Evolutionary conservation across 2,113 vertebrate genomes (phyloP), one percentile per base, ranked within the genome.

Genomic region (Hippocampus abdominalis): DNA sequence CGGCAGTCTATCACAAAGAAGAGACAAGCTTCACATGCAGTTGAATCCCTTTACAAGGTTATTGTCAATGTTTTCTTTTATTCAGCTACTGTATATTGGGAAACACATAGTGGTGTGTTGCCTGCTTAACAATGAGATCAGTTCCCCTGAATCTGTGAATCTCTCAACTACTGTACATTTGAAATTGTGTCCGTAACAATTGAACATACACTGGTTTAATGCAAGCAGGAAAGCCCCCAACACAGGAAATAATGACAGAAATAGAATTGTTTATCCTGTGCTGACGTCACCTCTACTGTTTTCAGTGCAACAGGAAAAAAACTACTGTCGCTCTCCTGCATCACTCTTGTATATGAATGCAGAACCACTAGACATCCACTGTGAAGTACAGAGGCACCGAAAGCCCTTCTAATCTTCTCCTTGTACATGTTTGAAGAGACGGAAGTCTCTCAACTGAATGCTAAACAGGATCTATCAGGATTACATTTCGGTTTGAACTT

Each of bases 381-480:
- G 70, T 74, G 70, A 69, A 77, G 78, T 70, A 70, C 49, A 72
- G 70, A 79, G 66, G 62, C 72, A 69, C 72, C 67, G 78, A 82
- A 78, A 83, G 82, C 79, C 77, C 72, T 46, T 64, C 49, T 89
- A 87, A 89, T 84, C 80, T 82, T 72, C 7, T 77, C 39, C 77
- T 69, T 68, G 72, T 82, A 70, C 77, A 84, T 81, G 81, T 88
- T 88, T 86, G 84, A 90, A 86, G 87, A 87, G 82, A 72, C 82
- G 74, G 86, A 87, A 83, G 74, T 88, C 81, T 83, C 81, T 87
- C 69, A 64, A 65, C 78, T 74, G 59, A 86, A 91, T 89, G 84
- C 84, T 86, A 88, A 91, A 89, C 87, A 87, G 89, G 84, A 88
- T 92, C 84, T 89, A 71, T 89, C 63, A 80, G 89, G 88, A 91